Evolutionary conservation across 1,140 invertebrate genomes (phyloP), one percentile per base, ranked within the genome.

Genomic region (Holcopasites calliopsidis): DNA sequence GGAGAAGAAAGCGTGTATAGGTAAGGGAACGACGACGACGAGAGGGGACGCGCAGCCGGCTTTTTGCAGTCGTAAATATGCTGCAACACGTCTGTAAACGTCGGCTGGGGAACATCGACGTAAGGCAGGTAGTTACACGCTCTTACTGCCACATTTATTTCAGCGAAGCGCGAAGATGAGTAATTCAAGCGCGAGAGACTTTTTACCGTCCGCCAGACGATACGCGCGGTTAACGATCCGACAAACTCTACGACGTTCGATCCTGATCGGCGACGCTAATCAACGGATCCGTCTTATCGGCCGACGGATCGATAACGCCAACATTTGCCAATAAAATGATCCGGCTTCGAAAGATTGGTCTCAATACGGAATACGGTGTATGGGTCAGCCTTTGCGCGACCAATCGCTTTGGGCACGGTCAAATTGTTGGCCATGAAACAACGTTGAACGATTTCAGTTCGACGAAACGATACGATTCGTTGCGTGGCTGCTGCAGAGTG

Each of bases 61-160:
- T 72, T 72, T 72, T 72, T 72, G 35, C 47, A n/a, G 2, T 52
- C 70, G 35, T 72, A 72, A 64, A 64, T 58, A 47, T 18, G 3
- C 0, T 2, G 47, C 13, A 40, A 64, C 23, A 13, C 13, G 70
- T 38, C 18, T 23, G 60, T 72, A 72, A 64, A 72, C 47, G 58
- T 72, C 26, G 23, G 28, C 5, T 13, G 38, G 23, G 11, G n/a
- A n/a, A n/a, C n/a, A n/a, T 35, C 28, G 31, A 40, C 35, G 60
- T 52, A 40, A 61, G n/a, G 44, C 68, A 28, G 47, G 35, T 72
- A 52, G 47, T 72, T 72, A 72, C 70, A 42, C 60, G 70, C n/a
- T n/a, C n/a, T 60, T 26, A 8, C n/a, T 3, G 28, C 10, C n/a
- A 23, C 23, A 35, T 72, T 72, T 52, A 64, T 64, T 54, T 62